A percentile compares a stretch with the other conserved stretches of the same genome.
Evolutionary conservation across 2,888 invertebrate species (phyloP).

Genomic region (Mythimna lalbum): DNA sequence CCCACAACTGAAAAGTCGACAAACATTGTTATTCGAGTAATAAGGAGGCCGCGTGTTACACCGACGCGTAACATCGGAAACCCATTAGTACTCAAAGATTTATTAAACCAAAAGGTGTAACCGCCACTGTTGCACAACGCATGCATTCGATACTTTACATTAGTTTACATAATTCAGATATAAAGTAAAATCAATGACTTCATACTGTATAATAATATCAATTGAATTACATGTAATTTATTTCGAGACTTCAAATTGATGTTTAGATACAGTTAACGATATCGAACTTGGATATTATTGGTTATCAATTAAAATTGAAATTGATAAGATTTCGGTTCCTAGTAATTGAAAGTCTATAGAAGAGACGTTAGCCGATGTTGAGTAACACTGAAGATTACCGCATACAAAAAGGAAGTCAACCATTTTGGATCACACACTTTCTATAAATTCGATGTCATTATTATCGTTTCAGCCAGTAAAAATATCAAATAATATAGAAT

Average conservation of each 20-base stretch:
- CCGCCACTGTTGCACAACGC: slow-evolving; percentile 41
- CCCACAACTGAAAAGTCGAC: slow-evolving; percentile 62
- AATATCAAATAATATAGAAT: no score
- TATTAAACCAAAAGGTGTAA: slow-evolving; percentile 52
- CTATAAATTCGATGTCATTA: neutral
- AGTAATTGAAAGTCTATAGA: slow-evolving; percentile 17
- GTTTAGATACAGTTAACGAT: slow-evolving; percentile 17
- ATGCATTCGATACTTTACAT: slow-evolving; percentile 40
- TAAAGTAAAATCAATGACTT: slow-evolving; percentile 59
- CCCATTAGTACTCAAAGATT: slow-evolving; percentile 67
- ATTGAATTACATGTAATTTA: slow-evolving; percentile 45
- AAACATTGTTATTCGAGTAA: slow-evolving; percentile 66
- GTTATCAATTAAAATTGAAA: slow-evolving; percentile 36
- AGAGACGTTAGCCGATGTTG: slow-evolving; percentile 2
- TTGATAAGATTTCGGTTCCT: slow-evolving; percentile 25
- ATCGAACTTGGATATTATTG: slow-evolving; percentile 20
- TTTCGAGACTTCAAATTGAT: slow-evolving; percentile 22
- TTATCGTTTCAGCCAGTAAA: no score
- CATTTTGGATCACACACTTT: slow-evolving; percentile 4
- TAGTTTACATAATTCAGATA: slow-evolving; percentile 58
- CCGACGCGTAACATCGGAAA: slow-evolving; percentile 69
- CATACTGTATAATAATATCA: slow-evolving; percentile 45
- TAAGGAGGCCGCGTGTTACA: slow-evolving; percentile 68
- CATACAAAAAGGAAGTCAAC: slow-evolving; percentile 6
- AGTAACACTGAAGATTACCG: slow-evolving; percentile 9